Conservation (phyloP, 2,113 vertebrate genomes). For the Eublepharis macularius region DNA sequence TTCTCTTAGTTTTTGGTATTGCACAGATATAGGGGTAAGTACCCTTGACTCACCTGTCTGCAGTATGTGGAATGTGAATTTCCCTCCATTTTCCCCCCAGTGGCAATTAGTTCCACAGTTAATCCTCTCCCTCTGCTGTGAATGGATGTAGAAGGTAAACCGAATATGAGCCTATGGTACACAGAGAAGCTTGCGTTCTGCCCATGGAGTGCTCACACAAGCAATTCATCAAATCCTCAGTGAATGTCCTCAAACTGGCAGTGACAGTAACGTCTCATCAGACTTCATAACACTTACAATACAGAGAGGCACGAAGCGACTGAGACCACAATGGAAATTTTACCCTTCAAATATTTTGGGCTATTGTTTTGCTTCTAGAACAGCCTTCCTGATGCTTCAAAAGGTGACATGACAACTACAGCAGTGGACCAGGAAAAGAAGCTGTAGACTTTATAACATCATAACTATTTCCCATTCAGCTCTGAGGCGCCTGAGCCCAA, state of each 20-base stretch:
- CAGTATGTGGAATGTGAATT: neutral
- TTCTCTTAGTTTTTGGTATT: neutral
- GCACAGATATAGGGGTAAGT: neutral
- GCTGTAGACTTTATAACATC: neutral
- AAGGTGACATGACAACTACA: neutral
- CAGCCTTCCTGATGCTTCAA: neutral
- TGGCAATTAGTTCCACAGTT: slow-evolving; percentile 1
- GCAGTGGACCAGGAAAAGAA: neutral
- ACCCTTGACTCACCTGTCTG: slow-evolving; percentile 4
- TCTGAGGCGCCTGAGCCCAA: neutral
- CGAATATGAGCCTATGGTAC: neutral
- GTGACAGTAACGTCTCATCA: neutral
- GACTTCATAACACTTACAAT: neutral
- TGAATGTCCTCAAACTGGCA: neutral
- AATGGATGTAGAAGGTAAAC: slow-evolving; percentile 5
- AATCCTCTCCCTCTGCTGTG: slow-evolving; percentile 2
- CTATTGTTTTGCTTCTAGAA: neutral
- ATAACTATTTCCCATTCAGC: neutral
- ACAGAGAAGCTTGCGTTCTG: neutral
- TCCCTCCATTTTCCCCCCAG: neutral
- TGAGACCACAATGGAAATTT: neutral
- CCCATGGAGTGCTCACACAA: neutral
- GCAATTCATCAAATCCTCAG: neutral
- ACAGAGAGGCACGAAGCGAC: neutral
- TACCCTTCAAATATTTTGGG: neutral